These are phyloP conservation scores for Antedon mediterranea DNA, from an alignment of 53 echinoderm and acorn worm genomes.

Conservation along the genomic window DNA sequence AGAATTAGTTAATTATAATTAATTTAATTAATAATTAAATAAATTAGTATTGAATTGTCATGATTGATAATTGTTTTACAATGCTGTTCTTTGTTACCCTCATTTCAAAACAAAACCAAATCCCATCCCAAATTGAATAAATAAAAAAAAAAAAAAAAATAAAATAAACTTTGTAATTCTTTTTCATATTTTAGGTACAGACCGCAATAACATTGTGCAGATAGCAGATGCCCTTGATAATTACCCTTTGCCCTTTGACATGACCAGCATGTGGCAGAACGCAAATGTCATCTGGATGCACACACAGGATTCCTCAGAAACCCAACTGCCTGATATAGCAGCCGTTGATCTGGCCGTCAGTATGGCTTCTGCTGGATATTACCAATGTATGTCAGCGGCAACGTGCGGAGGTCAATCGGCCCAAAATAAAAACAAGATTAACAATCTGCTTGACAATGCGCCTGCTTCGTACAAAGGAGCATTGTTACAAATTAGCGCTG, in stretches of 20 bases:
- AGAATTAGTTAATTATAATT: too few species aligned
- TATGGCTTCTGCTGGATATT: slow-evolving; percentile 78
- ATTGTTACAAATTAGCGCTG: slow-evolving; percentile 45
- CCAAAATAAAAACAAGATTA: slow-evolving; percentile 54
- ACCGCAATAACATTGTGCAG: slow-evolving; percentile 83
- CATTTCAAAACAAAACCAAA: too few species aligned
- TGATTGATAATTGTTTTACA: neutral
- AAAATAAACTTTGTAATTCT: neutral
- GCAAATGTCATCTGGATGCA: slow-evolving; percentile 66
- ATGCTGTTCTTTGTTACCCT: too few species aligned
- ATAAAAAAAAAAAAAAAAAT: too few species aligned
- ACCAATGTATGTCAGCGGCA: slow-evolving; percentile 47
- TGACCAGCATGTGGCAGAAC: slow-evolving; percentile 44
- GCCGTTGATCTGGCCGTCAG: slow-evolving; percentile 75
- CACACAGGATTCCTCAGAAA: neutral
- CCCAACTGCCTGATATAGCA: slow-evolving; percentile 1
- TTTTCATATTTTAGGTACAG: slow-evolving; percentile 43
- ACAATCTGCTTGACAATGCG: slow-evolving; percentile 76
- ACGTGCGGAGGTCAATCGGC: slow-evolving; percentile 58
- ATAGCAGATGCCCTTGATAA: slow-evolving; percentile 44
- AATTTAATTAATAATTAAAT: too few species aligned
- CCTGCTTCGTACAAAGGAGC: slow-evolving; percentile 81
- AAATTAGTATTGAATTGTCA: neutral
- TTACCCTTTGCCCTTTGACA: slow-evolving; percentile 65
- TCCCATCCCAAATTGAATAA: too few species aligned